Percentiles rank a stretch among this genome's conserved stretches.
These are phyloP conservation scores for Chrysaora quinquecirrha DNA, from an alignment of 30 jellyfish, hydroid and myxozoan species.

Conservation along the genomic window DNA sequence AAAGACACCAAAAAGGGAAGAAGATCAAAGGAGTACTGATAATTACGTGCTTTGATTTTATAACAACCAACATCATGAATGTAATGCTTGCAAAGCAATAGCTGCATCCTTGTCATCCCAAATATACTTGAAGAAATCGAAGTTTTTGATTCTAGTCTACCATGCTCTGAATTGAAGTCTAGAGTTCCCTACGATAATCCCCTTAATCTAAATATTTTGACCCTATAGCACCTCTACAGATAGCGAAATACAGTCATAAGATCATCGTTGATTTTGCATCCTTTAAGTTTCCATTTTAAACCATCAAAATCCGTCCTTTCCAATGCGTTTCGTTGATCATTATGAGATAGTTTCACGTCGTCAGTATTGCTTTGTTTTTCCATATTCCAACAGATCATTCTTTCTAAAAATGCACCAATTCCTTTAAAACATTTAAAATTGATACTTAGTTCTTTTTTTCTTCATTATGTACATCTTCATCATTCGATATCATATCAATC, in stretches of 20 bases:
- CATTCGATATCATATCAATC: slow-evolving; percentile 15
- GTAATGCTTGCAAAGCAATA: no score
- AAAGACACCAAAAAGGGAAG: no score
- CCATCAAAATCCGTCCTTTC: slow-evolving; percentile 75
- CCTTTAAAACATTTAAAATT: slow-evolving; percentile 45
- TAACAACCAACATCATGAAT: no score
- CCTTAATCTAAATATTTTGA: no score
- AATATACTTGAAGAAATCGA: no score
- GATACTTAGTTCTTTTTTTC: slow-evolving; percentile 18
- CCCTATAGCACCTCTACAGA: no score
- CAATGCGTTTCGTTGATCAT: slow-evolving; percentile 40
- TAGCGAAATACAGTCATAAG: slow-evolving; percentile 30
- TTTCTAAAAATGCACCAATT: slow-evolving; percentile 65
- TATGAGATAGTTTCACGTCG: slow-evolving; percentile 42
- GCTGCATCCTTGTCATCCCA: no score
- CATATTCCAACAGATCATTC: slow-evolving; percentile 60
- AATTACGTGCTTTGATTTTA: no score
- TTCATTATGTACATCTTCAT: not conserved
- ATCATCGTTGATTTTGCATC: slow-evolving; percentile 34
- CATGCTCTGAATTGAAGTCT: no score
- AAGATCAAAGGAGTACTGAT: no score
- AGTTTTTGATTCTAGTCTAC: no score
- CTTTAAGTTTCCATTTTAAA: slow-evolving; percentile 57
- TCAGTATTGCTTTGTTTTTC: slow-evolving; percentile 30
- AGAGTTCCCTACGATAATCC: no score